These are phyloP conservation scores for Grammomys dolichurus DNA, from an alignment of 2,113 vertebrate genomes.

Conservation along the genomic window DNA sequence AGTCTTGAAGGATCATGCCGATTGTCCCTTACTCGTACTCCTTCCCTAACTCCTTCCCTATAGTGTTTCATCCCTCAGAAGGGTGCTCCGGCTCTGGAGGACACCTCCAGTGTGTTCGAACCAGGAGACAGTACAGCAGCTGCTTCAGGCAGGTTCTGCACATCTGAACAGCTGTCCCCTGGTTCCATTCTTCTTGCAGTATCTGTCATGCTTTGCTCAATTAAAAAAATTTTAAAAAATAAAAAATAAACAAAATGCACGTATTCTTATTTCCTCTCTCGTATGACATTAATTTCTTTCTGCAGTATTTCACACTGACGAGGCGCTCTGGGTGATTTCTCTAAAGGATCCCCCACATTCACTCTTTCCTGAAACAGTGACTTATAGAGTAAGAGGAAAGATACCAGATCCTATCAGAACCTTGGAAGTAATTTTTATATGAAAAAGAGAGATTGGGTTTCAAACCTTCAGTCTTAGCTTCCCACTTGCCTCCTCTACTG, in stretches of 20 bases:
- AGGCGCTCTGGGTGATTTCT: neutral
- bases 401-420: constrained; percentile 25
- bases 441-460: constrained; percentile 17
- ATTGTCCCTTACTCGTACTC: neutral
- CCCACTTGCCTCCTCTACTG: neutral
- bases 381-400: constrained; percentile 21
- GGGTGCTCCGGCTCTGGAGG: neutral
- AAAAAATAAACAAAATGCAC: neutral
- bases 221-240: neutral
- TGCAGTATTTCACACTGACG: neutral
- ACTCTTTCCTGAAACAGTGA: constrained; percentile 42
- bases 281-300: neutral
- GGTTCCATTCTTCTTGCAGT: neutral
- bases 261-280: constrained; percentile 22
- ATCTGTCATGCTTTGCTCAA: neutral
- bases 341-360: neutral
- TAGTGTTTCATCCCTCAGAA: neutral
- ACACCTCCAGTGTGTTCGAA: neutral
- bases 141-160: neutral
- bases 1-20: neutral
- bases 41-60: too few relatives aligned
- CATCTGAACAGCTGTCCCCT: neutral
- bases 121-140: neutral
- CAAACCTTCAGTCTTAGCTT: neutral
- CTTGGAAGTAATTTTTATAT: neutral